Evolutionary conservation across 2,888 invertebrate genomes (phyloP).

Genomic region (Drosophila cognata): DNA sequence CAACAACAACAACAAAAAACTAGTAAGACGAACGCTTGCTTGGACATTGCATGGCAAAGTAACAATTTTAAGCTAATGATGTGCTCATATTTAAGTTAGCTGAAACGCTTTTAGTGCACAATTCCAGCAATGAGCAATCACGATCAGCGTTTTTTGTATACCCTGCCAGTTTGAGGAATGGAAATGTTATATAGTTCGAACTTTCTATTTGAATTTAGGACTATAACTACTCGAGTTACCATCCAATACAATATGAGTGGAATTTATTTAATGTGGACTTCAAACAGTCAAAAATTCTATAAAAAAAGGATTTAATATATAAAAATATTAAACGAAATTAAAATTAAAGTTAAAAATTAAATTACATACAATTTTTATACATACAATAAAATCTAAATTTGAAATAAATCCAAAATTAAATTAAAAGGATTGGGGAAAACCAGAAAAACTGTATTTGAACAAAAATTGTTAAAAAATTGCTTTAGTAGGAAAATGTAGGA

Average conservation of each 20-base stretch:
- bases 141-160: slow-evolving; percentile 30
- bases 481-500: too few species aligned
- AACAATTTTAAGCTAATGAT: slow-evolving; percentile 82
- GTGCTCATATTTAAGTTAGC: slow-evolving; percentile 80
- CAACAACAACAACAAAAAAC: slow-evolving; percentile 4
- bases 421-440: background rate
- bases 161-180: slow-evolving; percentile 17
- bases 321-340: background rate
- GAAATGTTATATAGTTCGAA: background rate
- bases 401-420: background rate
- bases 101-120: slow-evolving; percentile 80
- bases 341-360: background rate
- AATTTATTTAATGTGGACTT: background rate
- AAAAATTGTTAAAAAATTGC: too few species aligned
- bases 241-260: too few species aligned
- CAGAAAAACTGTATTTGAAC: background rate
- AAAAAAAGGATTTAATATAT: background rate
- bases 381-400: background rate
- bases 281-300: background rate
- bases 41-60: slow-evolving; percentile 58
- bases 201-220: background rate
- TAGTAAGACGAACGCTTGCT: background rate
- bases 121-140: slow-evolving; percentile 51
- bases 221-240: too few species aligned
- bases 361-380: background rate